Percentiles rank a stretch among this genome's conserved stretches.
phyloP scores from a whole-genome alignment of 1,140 invertebrate species.

The Temnothorax curvispinosus region DNA sequence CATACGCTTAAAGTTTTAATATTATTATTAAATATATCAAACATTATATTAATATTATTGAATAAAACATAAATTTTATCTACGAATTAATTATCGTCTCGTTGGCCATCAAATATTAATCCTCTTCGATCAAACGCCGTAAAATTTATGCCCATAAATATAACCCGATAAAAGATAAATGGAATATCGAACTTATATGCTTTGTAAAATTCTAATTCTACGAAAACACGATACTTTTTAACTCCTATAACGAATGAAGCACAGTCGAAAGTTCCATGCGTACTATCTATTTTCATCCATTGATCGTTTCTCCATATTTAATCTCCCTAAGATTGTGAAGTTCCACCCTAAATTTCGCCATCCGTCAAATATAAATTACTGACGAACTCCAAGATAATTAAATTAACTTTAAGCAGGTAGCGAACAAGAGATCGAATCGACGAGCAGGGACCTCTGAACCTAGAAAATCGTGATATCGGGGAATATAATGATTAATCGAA shows the following conservation, averaged over 20 bases:
- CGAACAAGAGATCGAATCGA: background rate
- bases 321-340: background rate
- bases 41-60: background rate
- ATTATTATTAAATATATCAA: background rate
- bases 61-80: background rate
- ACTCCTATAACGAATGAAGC: background rate
- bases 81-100: background rate
- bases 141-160: background rate
- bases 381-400: conserved; percentile 37
- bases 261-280: background rate
- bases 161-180: background rate
- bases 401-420: conserved; percentile 32
- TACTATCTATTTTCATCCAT: background rate
- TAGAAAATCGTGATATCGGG: conserved; percentile 11
- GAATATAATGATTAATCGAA: conserved; percentile 12
- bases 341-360: background rate
- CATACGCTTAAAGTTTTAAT: background rate
- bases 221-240: background rate
- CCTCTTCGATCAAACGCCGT: background rate
- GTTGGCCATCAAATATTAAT: background rate
- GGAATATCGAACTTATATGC: background rate
- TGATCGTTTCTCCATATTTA: conserved; percentile 8
- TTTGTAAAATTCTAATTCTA: background rate
- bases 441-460: background rate
- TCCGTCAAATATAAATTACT: conserved; percentile 30